Percentiles rank a stretch among this genome's conserved stretches.
Conservation (phyloP, 2,797 vertebrate genomes). For the Enteromius afrohamiltoni region DNA sequence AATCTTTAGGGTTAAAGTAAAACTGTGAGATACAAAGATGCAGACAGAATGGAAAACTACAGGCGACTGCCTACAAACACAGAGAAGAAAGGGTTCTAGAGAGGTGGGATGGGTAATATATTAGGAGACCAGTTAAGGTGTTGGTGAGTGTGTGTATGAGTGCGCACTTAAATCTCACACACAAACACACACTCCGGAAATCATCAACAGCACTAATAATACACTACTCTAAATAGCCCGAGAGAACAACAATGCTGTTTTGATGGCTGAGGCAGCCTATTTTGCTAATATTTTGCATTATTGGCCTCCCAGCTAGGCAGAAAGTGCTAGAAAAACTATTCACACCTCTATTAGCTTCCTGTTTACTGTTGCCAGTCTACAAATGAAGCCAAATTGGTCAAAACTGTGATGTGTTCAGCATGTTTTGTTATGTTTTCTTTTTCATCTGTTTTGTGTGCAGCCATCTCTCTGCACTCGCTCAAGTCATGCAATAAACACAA, state of each 20-base stretch:
- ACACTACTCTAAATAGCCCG: constrained; percentile 23
- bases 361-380: background rate
- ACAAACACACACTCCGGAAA: constrained; percentile 36
- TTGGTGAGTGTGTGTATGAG: constrained; percentile 41
- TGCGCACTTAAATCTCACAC: constrained; percentile 32
- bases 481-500: constrained; percentile 66
- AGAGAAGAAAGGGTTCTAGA: constrained; percentile 42
- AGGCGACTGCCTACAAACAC: constrained; percentile 36
- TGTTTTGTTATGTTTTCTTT: constrained; percentile 37
- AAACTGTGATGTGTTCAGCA: constrained; percentile 41
- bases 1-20: constrained; percentile 53
- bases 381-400: constrained; percentile 26
- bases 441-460: constrained; percentile 66
- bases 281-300: constrained; percentile 40
- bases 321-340: constrained; percentile 41
- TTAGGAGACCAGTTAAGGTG: constrained; percentile 52
- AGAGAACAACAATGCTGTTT: constrained; percentile 42
- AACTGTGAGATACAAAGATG: constrained; percentile 53
- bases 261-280: background rate
- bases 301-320: constrained; percentile 55
- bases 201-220: constrained; percentile 11
- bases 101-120: constrained; percentile 55
- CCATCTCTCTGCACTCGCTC: constrained; percentile 75
- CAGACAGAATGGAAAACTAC: constrained; percentile 43
- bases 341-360: constrained; percentile 16